Conservation (phyloP, 2,888 invertebrate genomes). For the Alloscopus bannaensis region DNA sequence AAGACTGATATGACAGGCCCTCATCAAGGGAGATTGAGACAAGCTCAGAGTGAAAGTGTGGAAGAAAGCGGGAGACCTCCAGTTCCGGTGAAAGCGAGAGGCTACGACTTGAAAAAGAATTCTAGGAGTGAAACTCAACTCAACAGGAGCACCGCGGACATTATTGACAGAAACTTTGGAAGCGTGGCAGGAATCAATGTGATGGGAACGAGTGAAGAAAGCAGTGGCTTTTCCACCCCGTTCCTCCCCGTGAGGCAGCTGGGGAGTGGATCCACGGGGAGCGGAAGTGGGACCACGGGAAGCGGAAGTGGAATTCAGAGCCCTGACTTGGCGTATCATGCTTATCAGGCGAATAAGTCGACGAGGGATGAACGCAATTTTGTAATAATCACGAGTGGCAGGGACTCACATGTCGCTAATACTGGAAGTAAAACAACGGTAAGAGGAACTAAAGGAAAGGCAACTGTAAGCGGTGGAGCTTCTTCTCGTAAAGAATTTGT, state of each 20-base stretch:
- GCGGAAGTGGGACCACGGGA: slow-evolving; percentile 54
- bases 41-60: not conserved
- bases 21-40: not conserved
- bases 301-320: slow-evolving; percentile 55
- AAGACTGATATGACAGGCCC: slow-evolving; percentile 46
- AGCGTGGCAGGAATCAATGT: slow-evolving; percentile 38
- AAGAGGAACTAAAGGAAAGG: not conserved
- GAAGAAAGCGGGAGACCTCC: not conserved
- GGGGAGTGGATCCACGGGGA: slow-evolving; percentile 45
- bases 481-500: slow-evolving; percentile 6
- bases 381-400: slow-evolving; percentile 39
- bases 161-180: slow-evolving; percentile 47
- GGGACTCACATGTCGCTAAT: slow-evolving; percentile 18
- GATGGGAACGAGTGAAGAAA: slow-evolving; percentile 50
- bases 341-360: slow-evolving; percentile 25
- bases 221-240: slow-evolving; percentile 53
- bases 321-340: slow-evolving; percentile 47
- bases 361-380: slow-evolving; percentile 38
- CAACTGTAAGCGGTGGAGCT: slow-evolving; percentile 14
- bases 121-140: slow-evolving; percentile 45
- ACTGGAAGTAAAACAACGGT: not conserved
- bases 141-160: slow-evolving; percentile 26
- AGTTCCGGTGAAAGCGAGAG: not conserved
- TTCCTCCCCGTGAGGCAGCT: slow-evolving; percentile 26
- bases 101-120: slow-evolving; percentile 10